Evolutionary conservation across 2,113 vertebrate species (phyloP).

Genomic region (Numida meleagris): DNA sequence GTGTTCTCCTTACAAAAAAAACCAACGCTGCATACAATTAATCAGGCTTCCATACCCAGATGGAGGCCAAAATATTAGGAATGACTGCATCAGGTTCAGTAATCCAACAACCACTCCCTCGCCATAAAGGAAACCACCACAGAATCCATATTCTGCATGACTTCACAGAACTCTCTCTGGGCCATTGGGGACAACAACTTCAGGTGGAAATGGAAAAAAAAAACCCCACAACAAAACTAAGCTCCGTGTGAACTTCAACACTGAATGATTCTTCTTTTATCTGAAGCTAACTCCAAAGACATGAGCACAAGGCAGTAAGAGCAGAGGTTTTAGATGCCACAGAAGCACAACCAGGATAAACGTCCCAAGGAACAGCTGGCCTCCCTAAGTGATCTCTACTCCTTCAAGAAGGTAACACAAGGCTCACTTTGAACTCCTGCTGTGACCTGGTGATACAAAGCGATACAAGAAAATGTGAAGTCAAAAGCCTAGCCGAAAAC

Average conservation of each 20-base stretch:
- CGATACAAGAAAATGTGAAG: accelerated
- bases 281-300: neutral
- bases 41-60: constrained; percentile 21
- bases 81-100: neutral
- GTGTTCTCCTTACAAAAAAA: neutral
- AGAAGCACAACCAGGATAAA: neutral
- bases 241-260: accelerated
- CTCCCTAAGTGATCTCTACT: neutral
- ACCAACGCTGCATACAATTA: neutral
- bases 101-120: neutral
- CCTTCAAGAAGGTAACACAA: neutral
- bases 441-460: neutral
- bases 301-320: accelerated
- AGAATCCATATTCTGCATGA: accelerated
- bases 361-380: neutral
- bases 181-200: neutral
- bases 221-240: neutral
- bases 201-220: neutral
- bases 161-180: neutral
- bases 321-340: neutral
- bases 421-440: neutral
- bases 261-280: neutral
- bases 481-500: neutral
- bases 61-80: neutral
- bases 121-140: neutral